Evolutionary conservation across 37 sponge, comb jelly and placozoan species (phyloP), one percentile per base, ranked within the genome.

Genomic region (Hexactinellida sp.): DNA sequence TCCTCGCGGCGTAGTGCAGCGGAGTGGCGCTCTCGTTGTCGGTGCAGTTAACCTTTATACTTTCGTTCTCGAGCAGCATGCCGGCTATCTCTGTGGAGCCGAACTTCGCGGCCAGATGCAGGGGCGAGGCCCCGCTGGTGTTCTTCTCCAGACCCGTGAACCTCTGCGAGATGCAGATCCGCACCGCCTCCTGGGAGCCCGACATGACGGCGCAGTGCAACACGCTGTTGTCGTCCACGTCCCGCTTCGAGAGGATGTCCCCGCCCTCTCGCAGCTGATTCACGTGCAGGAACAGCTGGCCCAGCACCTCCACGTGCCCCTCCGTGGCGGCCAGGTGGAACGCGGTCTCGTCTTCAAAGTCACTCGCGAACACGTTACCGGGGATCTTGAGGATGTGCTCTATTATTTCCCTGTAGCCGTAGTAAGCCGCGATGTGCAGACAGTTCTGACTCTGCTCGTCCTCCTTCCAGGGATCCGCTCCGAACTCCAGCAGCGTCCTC

Each of bases 31-130:
- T 85, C 23, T 89, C 47, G 54, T 34, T 41, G 25, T 93, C 91
- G 7, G 36, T 10, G 1, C 55, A 85, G 36, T 90, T 63, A 32
- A 92, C 23, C 32, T 87, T 54, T 21, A 47, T 54, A 25, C 38
- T 24, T 16, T 83, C 88, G 1, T 87, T 38, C 37, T 88, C 37
- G 1, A 91, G 38, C 55, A 97, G 88, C 36, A 89, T 83, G 37
- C 55, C 30, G 25, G 88, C 93, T 7, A 94, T 90, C 55, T 89
- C 76, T 9, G 83, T 55, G 55, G 83, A 85, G 36, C 98, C 95
- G n/a, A 89, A 39, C 3, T 54, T 52, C 55, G 98, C 95, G 19
- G 98, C 95, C 21, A 97, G 55, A 83, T 97, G 98, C 24, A 97
- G 71, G 19, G 95, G 88, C 13, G 90, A 37, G 36, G 90, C 84